phyloP scores from a whole-genome alignment of 2,888 invertebrate species.

The Hirudinaria manillensis region DNA sequence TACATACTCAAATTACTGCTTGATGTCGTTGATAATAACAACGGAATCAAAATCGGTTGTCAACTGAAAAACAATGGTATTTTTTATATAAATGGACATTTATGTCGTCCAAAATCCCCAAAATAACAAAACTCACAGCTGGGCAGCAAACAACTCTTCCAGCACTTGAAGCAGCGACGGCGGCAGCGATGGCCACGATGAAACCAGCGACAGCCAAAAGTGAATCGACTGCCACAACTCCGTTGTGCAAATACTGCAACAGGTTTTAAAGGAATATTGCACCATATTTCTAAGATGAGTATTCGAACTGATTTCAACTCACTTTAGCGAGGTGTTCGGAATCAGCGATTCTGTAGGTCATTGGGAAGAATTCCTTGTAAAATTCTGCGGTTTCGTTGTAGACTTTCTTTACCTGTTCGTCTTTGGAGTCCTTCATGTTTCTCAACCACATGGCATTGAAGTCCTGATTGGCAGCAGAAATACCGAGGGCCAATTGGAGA shows the following conservation, averaged over 20 bases:
- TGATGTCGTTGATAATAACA: no score
- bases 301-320: not conserved
- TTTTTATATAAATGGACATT: no score
- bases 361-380: constrained; percentile 13
- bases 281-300: no score
- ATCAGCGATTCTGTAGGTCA: constrained; percentile 9
- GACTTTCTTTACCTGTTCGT: not conserved
- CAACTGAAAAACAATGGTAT: no score
- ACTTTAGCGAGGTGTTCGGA: not conserved
- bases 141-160: constrained; percentile 14
- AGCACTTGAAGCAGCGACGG: constrained; percentile 15
- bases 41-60: no score
- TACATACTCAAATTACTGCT: no score
- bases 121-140: not conserved
- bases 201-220: constrained; percentile 6
- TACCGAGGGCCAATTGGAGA: constrained; percentile 9
- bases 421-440: not conserved
- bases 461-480: constrained; percentile 17
- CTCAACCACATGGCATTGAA: constrained; percentile 19
- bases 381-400: not conserved
- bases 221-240: constrained; percentile 15
- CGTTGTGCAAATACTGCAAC: constrained; percentile 11
- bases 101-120: no score
- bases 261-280: no score
- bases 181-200: constrained; percentile 6